A percentile compares a stretch with the other conserved stretches of the same genome.
These are phyloP conservation scores for Glaucidium brasilianum DNA, from an alignment of 2,113 vertebrate genomes.

Conservation along the genomic window DNA sequence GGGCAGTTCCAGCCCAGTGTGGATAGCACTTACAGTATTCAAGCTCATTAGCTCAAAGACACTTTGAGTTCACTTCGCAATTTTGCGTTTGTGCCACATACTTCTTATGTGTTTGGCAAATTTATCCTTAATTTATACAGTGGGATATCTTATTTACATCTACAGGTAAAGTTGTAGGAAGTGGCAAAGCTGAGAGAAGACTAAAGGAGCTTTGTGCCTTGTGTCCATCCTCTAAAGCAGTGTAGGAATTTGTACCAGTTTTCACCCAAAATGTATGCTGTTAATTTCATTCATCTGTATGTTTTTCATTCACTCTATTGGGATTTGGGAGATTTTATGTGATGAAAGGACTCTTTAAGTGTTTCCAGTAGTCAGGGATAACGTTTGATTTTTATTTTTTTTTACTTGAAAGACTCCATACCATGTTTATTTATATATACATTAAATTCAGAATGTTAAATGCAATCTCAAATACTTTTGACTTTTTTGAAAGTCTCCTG, in stretches of 20 bases:
- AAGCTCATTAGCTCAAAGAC: not conserved
- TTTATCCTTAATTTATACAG: not conserved
- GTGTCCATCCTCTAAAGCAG: not conserved
- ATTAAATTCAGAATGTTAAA: not conserved
- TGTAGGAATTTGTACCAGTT: not conserved
- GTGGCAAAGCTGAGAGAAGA: not conserved
- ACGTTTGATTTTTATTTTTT: not conserved
- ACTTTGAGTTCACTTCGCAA: not conserved
- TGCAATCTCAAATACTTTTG: not conserved
- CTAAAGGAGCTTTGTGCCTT: not conserved
- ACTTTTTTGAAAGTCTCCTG: not conserved
- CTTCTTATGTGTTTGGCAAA: not conserved
- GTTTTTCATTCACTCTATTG: not conserved
- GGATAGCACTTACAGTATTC: not conserved
- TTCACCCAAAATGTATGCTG: not conserved
- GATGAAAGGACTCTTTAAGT: not conserved
- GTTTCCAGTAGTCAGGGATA: not conserved
- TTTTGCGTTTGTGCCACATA: not conserved
- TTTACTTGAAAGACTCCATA: not conserved
- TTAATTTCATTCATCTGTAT: not conserved
- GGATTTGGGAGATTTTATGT: not conserved
- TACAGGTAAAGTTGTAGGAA: not conserved
- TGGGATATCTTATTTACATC: not conserved
- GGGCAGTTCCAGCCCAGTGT: not conserved
- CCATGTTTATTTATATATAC: not conserved